Conservation (phyloP, 2,888 invertebrate species). For the Gortyna flavago region DNA sequence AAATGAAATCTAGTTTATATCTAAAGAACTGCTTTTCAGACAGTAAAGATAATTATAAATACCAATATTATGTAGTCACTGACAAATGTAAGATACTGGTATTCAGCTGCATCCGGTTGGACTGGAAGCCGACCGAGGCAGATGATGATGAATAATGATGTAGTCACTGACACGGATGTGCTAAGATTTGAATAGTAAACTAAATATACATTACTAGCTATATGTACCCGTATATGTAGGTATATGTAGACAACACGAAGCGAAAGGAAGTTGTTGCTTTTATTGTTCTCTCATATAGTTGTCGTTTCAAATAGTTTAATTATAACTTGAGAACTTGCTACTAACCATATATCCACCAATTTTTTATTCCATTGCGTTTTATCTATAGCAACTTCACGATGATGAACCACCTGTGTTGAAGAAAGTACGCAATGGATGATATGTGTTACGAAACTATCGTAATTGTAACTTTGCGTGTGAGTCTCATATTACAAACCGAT, state of each 20-base stretch:
- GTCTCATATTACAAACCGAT: slow-evolving; percentile 44
- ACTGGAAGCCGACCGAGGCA: too few relatives aligned
- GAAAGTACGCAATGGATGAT: not conserved
- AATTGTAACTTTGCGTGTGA: not conserved
- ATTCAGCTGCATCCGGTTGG: too few relatives aligned
- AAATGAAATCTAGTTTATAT: not conserved
- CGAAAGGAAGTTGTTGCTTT: slow-evolving; percentile 42
- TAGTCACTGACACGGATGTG: slow-evolving; percentile 46
- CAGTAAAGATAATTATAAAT: not conserved
- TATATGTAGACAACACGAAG: slow-evolving; percentile 16
- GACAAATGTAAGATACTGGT: slow-evolving; percentile 10
- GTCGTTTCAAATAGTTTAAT: slow-evolving; percentile 46
- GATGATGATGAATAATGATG: too few relatives aligned
- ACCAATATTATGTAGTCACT: slow-evolving; percentile 1
- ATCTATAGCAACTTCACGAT: not conserved
- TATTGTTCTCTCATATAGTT: slow-evolving; percentile 39
- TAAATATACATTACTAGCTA: not conserved
- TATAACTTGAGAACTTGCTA: slow-evolving; percentile 21
- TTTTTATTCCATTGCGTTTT: slow-evolving; percentile 13
- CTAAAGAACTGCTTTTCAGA: slow-evolving; percentile 10
- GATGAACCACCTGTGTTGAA: not conserved
- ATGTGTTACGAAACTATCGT: not conserved
- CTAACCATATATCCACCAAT: not conserved
- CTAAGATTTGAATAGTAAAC: slow-evolving; percentile 22
- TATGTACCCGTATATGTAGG: not conserved